phyloP scores from a whole-genome alignment of 1,140 invertebrate genomes.

The Brachionus rubens region DNA sequence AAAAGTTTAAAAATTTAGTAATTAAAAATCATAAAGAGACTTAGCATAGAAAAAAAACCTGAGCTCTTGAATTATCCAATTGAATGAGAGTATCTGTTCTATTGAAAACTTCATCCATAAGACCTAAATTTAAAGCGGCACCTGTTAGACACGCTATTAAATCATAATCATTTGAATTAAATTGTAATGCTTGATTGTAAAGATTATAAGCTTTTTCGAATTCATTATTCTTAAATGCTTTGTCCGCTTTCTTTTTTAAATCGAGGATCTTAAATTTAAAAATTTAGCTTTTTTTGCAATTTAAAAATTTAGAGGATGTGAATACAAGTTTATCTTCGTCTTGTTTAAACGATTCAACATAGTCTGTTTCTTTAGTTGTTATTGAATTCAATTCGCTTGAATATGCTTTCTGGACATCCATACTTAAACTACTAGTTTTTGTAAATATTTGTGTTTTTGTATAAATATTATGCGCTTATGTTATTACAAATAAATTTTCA shows the following conservation, averaged over 20 bases:
- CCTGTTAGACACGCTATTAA: neutral
- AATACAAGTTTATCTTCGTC: slow-evolving; percentile 2
- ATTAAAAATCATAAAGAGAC: neutral
- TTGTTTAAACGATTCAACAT: neutral
- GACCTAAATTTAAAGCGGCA: slow-evolving; percentile 4
- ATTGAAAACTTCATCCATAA: slow-evolving; percentile 10
- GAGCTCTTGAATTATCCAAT: neutral
- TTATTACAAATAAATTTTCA: neutral
- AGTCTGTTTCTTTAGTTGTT: neutral
- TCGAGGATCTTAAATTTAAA: neutral
- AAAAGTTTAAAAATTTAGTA: neutral
- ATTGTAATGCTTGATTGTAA: slow-evolving; percentile 9
- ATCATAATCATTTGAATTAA: slow-evolving; percentile 31
- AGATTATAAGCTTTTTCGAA: slow-evolving; percentile 23
- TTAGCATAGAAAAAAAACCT: neutral
- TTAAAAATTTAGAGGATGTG: neutral
- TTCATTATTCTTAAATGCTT: slow-evolving; percentile 5
- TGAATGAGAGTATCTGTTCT: neutral
- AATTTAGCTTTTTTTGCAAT: neutral
- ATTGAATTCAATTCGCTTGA: slow-evolving; percentile 4
- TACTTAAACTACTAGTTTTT: neutral
- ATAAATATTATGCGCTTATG: neutral
- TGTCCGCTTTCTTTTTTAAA: neutral
- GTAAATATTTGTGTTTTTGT: neutral
- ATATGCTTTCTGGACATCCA: neutral